Evolutionary conservation across 1,140 invertebrate species (phyloP), one percentile per base, ranked within the genome.

Genomic region (Drosophila virilis): DNA sequence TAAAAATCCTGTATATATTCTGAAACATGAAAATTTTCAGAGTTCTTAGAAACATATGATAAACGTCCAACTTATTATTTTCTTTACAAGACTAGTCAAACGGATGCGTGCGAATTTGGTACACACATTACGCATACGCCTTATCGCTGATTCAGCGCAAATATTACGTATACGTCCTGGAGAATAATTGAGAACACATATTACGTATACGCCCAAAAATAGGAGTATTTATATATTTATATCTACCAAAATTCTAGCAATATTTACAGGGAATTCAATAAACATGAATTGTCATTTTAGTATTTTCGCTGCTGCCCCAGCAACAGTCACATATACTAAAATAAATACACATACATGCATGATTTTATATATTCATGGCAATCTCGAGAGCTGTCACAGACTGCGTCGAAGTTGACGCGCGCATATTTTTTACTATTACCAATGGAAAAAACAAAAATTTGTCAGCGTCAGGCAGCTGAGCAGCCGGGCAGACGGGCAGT

Each of bases 401-500:
- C 69, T 66, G 68, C 57, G 42, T 64, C 61, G 58, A 79, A 77
- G 62, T 79, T 78, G 69, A 88, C 42, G 77, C 72, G 54, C 58
- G 54, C 72, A 77, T 77, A 76, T 88, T 86, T 89, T 80, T 74
- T 82, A 88, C 76, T 82, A 88, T 88, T 88, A 88, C 79, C 76
- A 79, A 45, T 64, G 52, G 78, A 76, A 70, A 84, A 60, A 35
- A 65, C 42, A 61, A 45, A 73, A 76, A 70, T 82, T 83, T 82
- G 80, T 83, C 61, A 72, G 79, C 58, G 65, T 22, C 62, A 17
- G 46, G 33, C 32, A 42, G 35, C 5, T 37, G 12, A n/a, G n/a
- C 17, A 17, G 17, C 17, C 17, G 17, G 17, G 17, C 22, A 28
- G 46, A 1, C 28, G 42, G 55, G 13, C 51, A 15, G 51, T 6